These are phyloP conservation scores for Intellagama lesueurii DNA, from an alignment of 2,797 vertebrate genomes.

Conservation along the genomic window DNA sequence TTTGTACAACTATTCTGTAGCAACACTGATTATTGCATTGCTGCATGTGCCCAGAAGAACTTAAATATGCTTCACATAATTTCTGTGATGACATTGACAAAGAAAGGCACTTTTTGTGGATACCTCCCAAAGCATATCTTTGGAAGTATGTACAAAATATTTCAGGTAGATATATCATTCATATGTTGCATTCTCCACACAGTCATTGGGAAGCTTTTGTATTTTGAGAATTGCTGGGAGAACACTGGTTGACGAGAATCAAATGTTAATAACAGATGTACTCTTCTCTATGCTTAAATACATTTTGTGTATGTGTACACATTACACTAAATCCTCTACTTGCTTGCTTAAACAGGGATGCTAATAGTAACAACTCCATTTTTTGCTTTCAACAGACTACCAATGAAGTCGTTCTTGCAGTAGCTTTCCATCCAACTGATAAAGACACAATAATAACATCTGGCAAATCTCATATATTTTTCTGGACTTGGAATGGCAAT, in stretches of 20 bases:
- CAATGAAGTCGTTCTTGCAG: constrained; percentile 93
- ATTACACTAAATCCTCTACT: neutral
- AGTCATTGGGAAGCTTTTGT: neutral
- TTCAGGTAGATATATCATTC: neutral
- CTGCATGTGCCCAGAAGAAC: neutral
- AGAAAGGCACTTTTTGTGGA: neutral
- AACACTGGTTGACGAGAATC: neutral
- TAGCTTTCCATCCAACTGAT: constrained; percentile 97
- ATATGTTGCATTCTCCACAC: neutral
- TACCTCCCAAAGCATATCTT: too few species aligned
- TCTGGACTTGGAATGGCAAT: constrained; percentile 95
- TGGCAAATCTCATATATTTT: constrained; percentile 98
- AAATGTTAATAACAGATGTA: neutral
- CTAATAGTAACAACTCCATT: constrained; percentile 37
- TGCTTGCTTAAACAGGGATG: neutral
- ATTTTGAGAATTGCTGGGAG: neutral
- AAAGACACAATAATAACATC: constrained; percentile 94
- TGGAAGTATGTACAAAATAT: neutral
- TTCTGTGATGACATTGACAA: neutral
- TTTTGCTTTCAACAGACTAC: constrained; percentile 84
- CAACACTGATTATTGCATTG: neutral
- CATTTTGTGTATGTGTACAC: too few species aligned
- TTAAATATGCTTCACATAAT: neutral
- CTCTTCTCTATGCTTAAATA: neutral
- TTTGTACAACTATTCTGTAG: neutral